Evolutionary conservation across 2,797 vertebrate species (phyloP).

Genomic region (Propithecus deckenii): DNA sequence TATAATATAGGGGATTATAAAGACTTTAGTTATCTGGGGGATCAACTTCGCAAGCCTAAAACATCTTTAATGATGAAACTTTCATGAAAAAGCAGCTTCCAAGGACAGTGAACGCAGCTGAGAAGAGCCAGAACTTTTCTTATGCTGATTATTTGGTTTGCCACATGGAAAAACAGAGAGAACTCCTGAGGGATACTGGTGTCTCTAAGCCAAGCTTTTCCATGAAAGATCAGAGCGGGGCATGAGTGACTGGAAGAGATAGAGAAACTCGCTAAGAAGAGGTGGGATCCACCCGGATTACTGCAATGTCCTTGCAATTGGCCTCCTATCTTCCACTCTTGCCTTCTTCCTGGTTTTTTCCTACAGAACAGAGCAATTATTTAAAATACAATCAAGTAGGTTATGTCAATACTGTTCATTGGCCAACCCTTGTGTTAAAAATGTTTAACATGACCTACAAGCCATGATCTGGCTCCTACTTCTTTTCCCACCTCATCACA

Average conservation of each 20-base stretch:
- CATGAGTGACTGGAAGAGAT: not conserved
- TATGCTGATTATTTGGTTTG: not conserved
- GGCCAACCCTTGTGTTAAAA: not conserved
- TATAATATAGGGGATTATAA: not conserved
- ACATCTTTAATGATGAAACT: not conserved
- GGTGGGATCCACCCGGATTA: too few species aligned
- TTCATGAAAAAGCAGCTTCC: not conserved
- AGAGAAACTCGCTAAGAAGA: not conserved
- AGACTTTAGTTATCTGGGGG: not conserved
- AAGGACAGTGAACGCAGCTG: not conserved
- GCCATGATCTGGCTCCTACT: not conserved
- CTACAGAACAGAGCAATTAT: not conserved
- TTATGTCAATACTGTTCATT: not conserved
- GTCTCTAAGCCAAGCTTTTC: not conserved
- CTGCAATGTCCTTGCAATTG: not conserved
- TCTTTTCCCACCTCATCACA: fast-evolving
- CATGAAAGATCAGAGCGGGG: not conserved
- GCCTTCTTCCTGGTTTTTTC: not conserved
- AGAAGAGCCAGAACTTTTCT: not conserved
- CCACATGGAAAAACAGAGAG: not conserved
- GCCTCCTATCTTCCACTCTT: not conserved
- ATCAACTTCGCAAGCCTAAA: slow-evolving; percentile 13
- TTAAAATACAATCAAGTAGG: not conserved
- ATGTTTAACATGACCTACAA: not conserved
- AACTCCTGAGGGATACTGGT: not conserved